Percentiles rank a stretch among this genome's conserved stretches.
Evolutionary conservation across 2,113 vertebrate species (phyloP).

Genomic region (Propithecus coquereli): DNA sequence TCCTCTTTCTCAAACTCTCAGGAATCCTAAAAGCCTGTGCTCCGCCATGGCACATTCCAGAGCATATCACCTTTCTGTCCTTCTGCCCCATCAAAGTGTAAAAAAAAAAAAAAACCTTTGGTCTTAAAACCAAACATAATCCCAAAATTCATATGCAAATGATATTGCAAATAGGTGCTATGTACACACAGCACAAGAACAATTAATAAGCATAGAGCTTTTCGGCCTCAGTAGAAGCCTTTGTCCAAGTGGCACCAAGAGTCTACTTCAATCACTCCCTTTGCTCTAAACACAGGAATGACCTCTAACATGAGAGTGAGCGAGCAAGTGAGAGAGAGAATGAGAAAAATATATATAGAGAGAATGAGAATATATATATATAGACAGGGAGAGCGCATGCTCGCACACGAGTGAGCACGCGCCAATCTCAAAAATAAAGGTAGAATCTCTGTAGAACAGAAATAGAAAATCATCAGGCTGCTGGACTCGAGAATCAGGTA

Average conservation of each 20-base stretch:
- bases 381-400: no score
- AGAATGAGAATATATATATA: no score
- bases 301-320: background rate
- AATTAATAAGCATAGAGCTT: background rate
- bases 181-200: background rate
- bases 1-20: background rate
- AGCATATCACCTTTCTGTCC: background rate
- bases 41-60: background rate
- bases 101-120: background rate
- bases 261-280: background rate
- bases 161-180: background rate
- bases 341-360: no score
- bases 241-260: background rate
- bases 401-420: background rate
- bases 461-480: background rate
- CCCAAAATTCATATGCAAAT: background rate
- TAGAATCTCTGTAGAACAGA: background rate
- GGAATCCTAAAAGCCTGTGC: background rate
- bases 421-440: background rate
- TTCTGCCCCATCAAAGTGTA: background rate
- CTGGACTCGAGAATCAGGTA: background rate
- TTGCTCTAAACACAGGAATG: no score
- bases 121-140: background rate
- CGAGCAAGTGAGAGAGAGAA: no score
- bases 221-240: background rate